Conservation (phyloP, 2,888 invertebrate species). For the Yponomeuta sedellus region DNA sequence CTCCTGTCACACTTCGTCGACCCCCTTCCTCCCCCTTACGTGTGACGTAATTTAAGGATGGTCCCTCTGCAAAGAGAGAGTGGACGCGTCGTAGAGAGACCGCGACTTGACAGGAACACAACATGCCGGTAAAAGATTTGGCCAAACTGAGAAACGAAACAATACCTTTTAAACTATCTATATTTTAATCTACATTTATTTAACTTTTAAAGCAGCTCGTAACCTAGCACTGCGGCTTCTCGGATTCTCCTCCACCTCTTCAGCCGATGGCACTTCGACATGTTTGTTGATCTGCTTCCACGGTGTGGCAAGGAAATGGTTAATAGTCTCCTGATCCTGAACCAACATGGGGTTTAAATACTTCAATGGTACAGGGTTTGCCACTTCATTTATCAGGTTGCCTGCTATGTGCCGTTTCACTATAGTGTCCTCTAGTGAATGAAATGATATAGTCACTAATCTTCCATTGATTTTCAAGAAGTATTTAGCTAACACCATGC, state of each 20-base stretch:
- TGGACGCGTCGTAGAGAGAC: too few relatives aligned
- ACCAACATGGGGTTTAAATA: conserved; percentile 79
- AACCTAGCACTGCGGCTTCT: conserved; percentile 93
- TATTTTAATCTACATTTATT: conserved; percentile 59
- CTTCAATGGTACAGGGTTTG: conserved; percentile 83
- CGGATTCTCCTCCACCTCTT: conserved; percentile 87
- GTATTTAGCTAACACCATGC: conserved; percentile 84
- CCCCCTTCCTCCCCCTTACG: too few relatives aligned
- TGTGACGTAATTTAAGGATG: too few relatives aligned
- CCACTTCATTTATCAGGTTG: conserved; percentile 82
- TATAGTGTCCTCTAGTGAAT: conserved; percentile 95
- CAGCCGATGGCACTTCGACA: conserved; percentile 82
- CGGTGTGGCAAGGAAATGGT: conserved; percentile 77
- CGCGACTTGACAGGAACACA: too few relatives aligned
- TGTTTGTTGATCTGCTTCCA: conserved; percentile 91
- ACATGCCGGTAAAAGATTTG: too few relatives aligned
- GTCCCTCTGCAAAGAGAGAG: too few relatives aligned
- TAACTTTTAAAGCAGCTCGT: conserved; percentile 86
- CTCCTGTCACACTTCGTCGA: too few relatives aligned
- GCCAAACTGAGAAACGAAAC: too few relatives aligned
- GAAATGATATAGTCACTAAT: conserved; percentile 90
- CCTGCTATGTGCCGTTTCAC: conserved; percentile 92
- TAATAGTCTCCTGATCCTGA: conserved; percentile 77
- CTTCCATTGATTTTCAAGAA: conserved; percentile 87
- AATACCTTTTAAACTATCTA: conserved; percentile 25